Evolutionary conservation across 2,797 vertebrate genomes (phyloP).

Genomic region (Masticophis lateralis): DNA sequence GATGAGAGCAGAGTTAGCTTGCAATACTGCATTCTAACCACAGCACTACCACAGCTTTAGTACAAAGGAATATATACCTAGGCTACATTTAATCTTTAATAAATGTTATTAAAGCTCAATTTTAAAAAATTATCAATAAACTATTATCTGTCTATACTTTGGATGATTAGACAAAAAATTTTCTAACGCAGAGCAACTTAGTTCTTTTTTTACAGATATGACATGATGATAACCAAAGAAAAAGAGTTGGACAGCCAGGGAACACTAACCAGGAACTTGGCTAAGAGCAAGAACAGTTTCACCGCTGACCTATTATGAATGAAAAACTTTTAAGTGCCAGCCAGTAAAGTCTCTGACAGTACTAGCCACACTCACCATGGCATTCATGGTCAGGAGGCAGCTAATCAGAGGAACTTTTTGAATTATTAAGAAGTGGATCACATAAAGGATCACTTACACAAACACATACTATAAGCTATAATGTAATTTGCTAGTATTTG

Average conservation of each 20-base stretch:
- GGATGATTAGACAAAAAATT: background rate
- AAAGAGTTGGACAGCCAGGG: background rate
- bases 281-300: background rate
- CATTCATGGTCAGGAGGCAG: background rate
- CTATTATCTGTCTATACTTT: background rate
- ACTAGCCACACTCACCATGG: background rate
- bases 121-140: background rate
- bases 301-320: background rate
- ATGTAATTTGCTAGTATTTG: background rate
- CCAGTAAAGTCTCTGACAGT: background rate
- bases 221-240: background rate
- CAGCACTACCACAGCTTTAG: background rate
- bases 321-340: background rate
- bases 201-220: background rate
- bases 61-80: background rate
- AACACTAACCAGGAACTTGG: background rate
- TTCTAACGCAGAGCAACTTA: background rate
- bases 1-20: background rate
- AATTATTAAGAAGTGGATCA: background rate
- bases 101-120: background rate
- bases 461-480: background rate
- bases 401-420: background rate
- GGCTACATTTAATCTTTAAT: background rate
- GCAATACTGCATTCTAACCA: background rate
- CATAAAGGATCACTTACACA: background rate